These are phyloP conservation scores for Aphelenchoides avenae DNA, from an alignment of 1,140 invertebrate species.

Conservation along the genomic window DNA sequence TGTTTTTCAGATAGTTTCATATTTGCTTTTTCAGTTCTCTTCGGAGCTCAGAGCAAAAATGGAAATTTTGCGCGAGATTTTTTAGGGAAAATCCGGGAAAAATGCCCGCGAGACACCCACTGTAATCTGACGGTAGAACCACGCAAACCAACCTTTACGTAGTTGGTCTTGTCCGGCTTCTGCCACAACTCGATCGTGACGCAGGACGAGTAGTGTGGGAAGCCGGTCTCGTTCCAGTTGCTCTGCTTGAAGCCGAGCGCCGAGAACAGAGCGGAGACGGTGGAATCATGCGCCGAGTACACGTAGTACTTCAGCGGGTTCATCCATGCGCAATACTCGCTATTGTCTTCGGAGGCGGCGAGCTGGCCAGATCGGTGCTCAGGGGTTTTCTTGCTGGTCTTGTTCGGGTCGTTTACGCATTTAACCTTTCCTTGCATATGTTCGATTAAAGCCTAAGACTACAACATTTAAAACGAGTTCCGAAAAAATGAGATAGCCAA, in stretches of 20 bases:
- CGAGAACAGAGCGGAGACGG: slow-evolving; percentile 25
- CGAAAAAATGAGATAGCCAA: too few relatives aligned
- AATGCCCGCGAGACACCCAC: too few relatives aligned
- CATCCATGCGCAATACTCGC: slow-evolving; percentile 33
- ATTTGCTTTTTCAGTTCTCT: background rate
- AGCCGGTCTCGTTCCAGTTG: slow-evolving; percentile 25
- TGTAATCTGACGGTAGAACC: too few relatives aligned
- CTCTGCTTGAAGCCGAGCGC: slow-evolving; percentile 27
- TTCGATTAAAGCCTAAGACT: slow-evolving; percentile 11
- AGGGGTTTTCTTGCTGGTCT: background rate
- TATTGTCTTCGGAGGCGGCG: too few relatives aligned
- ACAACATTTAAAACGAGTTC: too few relatives aligned
- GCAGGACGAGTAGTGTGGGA: slow-evolving; percentile 24
- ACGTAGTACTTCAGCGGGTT: slow-evolving; percentile 40
- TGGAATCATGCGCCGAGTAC: slow-evolving; percentile 39
- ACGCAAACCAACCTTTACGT: too few relatives aligned
- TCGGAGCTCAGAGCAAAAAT: background rate
- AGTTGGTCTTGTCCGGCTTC: too few relatives aligned
- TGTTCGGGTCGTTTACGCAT: slow-evolving; percentile 11
- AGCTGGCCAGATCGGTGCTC: too few relatives aligned
- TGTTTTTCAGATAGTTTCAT: too few relatives aligned
- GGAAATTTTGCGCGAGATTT: slow-evolving; percentile 3
- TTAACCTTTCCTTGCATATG: slow-evolving; percentile 26
- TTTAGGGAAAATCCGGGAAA: too few relatives aligned
- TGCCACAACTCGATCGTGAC: slow-evolving; percentile 33